Conservation (phyloP, 2,113 vertebrate genomes). For the Anthoscopus minutus region DNA sequence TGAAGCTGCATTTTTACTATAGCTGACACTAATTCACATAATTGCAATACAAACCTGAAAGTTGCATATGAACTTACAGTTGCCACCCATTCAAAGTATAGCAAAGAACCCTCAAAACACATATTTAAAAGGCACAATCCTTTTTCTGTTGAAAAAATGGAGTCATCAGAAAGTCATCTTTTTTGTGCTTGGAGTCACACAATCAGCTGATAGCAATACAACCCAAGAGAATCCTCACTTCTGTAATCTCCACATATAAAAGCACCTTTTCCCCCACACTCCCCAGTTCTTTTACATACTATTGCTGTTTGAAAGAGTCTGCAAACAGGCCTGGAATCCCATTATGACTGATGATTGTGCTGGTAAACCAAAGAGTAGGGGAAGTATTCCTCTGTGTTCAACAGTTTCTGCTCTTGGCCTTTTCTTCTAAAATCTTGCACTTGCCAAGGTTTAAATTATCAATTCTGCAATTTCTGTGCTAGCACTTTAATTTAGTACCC, state of each 20-base stretch:
- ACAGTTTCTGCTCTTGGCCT: background rate
- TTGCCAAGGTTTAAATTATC: constrained; percentile 44
- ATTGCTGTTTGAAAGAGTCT: background rate
- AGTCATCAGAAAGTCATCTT: background rate
- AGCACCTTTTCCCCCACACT: no score
- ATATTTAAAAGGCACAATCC: background rate
- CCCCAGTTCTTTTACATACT: background rate
- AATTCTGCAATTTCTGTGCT: constrained; percentile 46
- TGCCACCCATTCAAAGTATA: background rate
- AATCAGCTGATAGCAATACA: background rate
- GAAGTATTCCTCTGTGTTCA: background rate
- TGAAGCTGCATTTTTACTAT: background rate
- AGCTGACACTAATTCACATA: background rate
- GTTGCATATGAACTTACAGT: accelerated
- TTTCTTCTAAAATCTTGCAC: background rate
- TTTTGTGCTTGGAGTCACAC: background rate
- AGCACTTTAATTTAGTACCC: constrained; percentile 27
- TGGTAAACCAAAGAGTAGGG: background rate
- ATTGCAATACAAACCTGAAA: background rate
- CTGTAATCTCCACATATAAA: background rate
- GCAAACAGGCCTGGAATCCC: background rate
- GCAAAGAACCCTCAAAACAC: background rate
- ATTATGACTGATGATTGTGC: background rate
- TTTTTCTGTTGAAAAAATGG: background rate
- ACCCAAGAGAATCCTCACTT: background rate